These are phyloP conservation scores for Neomicropteryx cornuta DNA, from an alignment of 1,140 invertebrate species.

Conservation along the genomic window DNA sequence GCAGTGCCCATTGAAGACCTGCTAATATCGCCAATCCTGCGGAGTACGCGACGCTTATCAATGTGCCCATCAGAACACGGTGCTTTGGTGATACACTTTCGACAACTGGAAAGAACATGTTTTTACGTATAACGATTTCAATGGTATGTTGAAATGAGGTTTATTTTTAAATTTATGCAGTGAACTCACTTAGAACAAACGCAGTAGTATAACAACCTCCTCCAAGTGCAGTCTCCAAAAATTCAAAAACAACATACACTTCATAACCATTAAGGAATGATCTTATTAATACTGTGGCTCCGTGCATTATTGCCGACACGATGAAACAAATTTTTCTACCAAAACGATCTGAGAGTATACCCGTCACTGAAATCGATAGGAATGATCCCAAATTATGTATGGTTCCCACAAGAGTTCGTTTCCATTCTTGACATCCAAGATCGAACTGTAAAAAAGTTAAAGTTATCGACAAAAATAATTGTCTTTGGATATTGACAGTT, in stretches of 20 bases:
- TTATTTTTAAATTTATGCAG: neutral
- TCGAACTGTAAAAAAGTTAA: conserved; percentile 9
- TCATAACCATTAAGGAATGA: conserved; percentile 46
- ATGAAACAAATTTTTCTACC: conserved; percentile 46
- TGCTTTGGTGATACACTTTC: conserved; percentile 56
- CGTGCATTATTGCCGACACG: conserved; percentile 32
- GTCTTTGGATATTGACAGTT: no score
- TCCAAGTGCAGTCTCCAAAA: conserved; percentile 38
- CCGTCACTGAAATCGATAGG: conserved; percentile 45
- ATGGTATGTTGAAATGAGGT: neutral
- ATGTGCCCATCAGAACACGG: conserved; percentile 51
- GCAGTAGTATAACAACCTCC: conserved; percentile 13
- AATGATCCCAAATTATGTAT: conserved; percentile 52
- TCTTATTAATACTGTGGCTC: conserved; percentile 41
- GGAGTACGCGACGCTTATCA: conserved; percentile 46
- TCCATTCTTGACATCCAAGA: conserved; percentile 40
- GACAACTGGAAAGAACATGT: conserved; percentile 36
- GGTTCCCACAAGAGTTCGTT: conserved; percentile 50
- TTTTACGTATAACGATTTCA: neutral
- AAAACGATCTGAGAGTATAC: conserved; percentile 49
- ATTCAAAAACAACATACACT: conserved; percentile 45
- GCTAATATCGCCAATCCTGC: conserved; percentile 52
- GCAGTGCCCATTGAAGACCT: conserved; percentile 47
- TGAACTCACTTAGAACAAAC: conserved; percentile 11
- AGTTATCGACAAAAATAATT: neutral